Evolutionary conservation across 1,140 invertebrate species (phyloP), one percentile per base, ranked within the genome.

Genomic region (Neodiprion virginianus): DNA sequence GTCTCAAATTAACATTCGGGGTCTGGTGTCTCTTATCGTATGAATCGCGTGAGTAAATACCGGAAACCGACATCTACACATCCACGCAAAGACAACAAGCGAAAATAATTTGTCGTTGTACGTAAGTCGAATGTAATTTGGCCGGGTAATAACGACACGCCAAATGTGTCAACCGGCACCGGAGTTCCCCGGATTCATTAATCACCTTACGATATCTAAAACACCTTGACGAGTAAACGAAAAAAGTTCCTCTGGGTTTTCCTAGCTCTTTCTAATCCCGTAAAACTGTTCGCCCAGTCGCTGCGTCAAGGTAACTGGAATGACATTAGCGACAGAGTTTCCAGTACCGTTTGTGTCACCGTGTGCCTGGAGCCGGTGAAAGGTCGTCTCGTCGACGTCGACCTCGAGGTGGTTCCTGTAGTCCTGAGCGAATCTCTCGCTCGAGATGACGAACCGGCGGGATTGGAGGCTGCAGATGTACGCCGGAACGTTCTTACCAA

Each of bases 341-440:
- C 69, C 73, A 0, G n/a, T 61, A 8, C n/a, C n/a, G 69, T 70
- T n/a, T 28, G 48, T 1, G 14, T 17, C 40, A 76, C 73, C 8
- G 28, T 53, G 11, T 0, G 68, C 11, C 3, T 72, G 78, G 8
- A 82, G 67, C 23, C 72, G 77, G 23, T 77, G 48, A 61, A 82
- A 81, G 0, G 66, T 81, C 8, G 47, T 47, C 1, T 81, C 79
- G 28, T 84, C 79, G 9, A 85, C 69, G 53, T 75, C 77, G 8
- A 85, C 69, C 8, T 79, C 74, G 17, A 85, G 75, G 14, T 76
- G 69, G 3, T 70, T 75, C 11, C 78, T 79, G 48, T 74, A 79
- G 49, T 85, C 83, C 11, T 84, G 65, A 1, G 78, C 50, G 72
- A 86, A 86, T 77, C 80, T 81, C 9, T 82, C 82, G 21, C 83